These are phyloP conservation scores for Ammodytes marinus DNA, from an alignment of 2,113 vertebrate genomes.

Conservation along the genomic window DNA sequence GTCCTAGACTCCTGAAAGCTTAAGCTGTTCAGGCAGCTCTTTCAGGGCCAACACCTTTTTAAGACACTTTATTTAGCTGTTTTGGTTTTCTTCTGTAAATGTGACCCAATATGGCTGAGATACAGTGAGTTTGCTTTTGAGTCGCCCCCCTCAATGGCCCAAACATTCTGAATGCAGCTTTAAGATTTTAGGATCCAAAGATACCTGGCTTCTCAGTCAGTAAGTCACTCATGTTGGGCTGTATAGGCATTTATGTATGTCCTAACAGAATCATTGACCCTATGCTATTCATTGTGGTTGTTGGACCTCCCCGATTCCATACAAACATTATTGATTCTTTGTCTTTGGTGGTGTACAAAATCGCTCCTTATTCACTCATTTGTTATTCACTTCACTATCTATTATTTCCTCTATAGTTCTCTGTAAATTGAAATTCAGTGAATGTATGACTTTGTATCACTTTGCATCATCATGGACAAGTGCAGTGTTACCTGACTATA, in stretches of 20 bases:
- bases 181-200: neutral
- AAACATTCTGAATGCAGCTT: neutral
- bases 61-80: neutral
- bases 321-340: constrained; percentile 6
- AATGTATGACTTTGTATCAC: neutral
- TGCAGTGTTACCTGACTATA: neutral
- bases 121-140: neutral
- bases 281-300: neutral
- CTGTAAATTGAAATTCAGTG: neutral
- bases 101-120: neutral
- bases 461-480: neutral
- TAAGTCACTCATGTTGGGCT: neutral
- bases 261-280: neutral
- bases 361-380: neutral
- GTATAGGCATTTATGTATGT: neutral
- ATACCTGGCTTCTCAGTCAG: neutral
- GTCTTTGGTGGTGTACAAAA: neutral
- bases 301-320: constrained; percentile 5
- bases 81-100: neutral
- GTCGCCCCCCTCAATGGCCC: neutral
- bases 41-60: too few relatives aligned
- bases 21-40: too few relatives aligned
- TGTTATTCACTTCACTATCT: neutral
- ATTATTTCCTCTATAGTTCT: neutral
- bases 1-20: neutral